Conservation (phyloP, 2,888 invertebrate genomes). For the Salticus scenicus region DNA sequence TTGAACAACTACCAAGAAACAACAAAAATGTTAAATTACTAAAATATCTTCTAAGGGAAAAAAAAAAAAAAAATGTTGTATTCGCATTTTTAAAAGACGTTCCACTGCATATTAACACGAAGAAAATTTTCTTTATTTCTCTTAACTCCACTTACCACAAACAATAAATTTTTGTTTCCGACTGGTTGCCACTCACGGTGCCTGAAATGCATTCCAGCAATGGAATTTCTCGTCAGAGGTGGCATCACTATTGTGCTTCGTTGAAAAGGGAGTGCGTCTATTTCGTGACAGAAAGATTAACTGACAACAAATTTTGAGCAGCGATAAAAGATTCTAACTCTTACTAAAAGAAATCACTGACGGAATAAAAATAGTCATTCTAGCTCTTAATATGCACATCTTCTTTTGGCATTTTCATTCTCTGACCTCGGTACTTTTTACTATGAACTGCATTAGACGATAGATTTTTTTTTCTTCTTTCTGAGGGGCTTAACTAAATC, state of each 20-base stretch:
- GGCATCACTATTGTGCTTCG: not conserved
- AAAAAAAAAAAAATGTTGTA: no score
- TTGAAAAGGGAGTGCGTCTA: conserved; percentile 15
- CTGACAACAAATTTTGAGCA: conserved; percentile 27
- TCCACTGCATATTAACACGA: not conserved
- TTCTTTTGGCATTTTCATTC: conserved; percentile 13
- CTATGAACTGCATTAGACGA: conserved; percentile 16
- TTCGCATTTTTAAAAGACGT: not conserved
- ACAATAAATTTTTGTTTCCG: conserved; percentile 14
- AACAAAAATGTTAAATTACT: no score
- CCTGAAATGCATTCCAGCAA: conserved; percentile 1
- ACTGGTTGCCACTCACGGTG: conserved; percentile 15
- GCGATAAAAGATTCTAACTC: conserved; percentile 6
- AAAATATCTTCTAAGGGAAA: no score
- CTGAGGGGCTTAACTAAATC: not conserved
- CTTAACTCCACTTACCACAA: not conserved
- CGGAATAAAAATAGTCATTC: conserved; percentile 24
- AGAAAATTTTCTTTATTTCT: not conserved
- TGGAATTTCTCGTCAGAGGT: conserved; percentile 14
- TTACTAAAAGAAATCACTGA: not conserved
- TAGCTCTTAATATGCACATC: conserved; percentile 26
- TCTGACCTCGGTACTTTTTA: not conserved
- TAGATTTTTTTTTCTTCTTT: not conserved
- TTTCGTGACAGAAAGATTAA: conserved; percentile 33
- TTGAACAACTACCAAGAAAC: no score